Base-by-base conservation (phyloP, 35 echinoderm and acorn worm genomes). In the Hemicentrotus pulcherrimus region DNA sequence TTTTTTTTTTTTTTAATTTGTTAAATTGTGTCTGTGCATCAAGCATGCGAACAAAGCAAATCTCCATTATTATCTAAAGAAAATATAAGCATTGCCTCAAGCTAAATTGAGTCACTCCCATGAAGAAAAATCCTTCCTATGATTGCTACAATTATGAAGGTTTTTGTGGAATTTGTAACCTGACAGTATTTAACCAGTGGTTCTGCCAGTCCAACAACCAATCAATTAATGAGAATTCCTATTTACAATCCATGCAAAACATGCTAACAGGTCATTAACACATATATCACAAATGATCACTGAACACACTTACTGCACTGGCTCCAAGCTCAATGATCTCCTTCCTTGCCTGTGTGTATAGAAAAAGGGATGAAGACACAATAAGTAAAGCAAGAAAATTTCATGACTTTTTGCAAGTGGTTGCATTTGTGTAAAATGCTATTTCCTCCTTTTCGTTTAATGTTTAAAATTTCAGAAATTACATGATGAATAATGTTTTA, bases 271-370 rank as follows among this genome's bases (percentile, higher is more conserved):
- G 7, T 78, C 19, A 28, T 5, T n/a, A 28, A 78, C 22, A 78
- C 65, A 78, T 30, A 78, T 78, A 78, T 78, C 4, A 8, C 6
- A 78, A 24, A 78, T 5, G 4, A 78, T 24, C 19, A 28, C 3
- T 2, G 8, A n/a, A 3, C 0, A 22, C 65, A 78, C 91, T 93
- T 93, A 93, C 91, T 58, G 46, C 8, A 31, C 91, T 93, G 91
- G 91, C 48, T 47, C 94, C 95, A 4, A 97, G 92, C 60, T 98
- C 97, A 32, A 96, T 58, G 18, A 98, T 98, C 91, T 98, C 97
- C 86, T 98, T 98, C 59, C 97, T 95, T 91, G 97, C 97, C 97
- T 98, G 85, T 32, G 94, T 47, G n/a, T 90, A 46, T 92, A 96
- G 48, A 59, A 93, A 32, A 41, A 41, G 35, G 35, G 28, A 28